Evolutionary conservation across 2,797 vertebrate genomes (phyloP).

Genomic region (Apogon talboti): DNA sequence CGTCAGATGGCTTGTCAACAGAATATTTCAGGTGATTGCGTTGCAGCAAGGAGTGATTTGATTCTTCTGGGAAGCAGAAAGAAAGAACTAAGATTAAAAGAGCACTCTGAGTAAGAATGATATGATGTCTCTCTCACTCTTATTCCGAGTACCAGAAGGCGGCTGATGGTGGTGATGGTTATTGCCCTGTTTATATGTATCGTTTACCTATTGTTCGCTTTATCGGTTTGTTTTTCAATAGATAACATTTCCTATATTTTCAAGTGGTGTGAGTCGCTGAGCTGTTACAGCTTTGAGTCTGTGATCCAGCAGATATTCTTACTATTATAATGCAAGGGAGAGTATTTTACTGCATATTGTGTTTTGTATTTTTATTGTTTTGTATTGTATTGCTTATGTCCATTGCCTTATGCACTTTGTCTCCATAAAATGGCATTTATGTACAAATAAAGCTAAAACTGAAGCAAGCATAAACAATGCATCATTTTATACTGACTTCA

Average conservation of each 20-base stretch:
- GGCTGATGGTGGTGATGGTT: constrained; percentile 6
- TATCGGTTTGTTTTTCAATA: constrained; percentile 25
- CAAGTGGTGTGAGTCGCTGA: constrained; percentile 1
- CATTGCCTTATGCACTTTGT: constrained; percentile 16
- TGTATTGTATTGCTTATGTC: constrained; percentile 16
- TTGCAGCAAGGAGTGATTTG: constrained; percentile 19
- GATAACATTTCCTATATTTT: constrained; percentile 6
- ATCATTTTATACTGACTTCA: constrained; percentile 22
- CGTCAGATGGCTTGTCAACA: too few species aligned
- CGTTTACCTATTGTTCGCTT: constrained; percentile 15
- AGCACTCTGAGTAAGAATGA: not conserved
- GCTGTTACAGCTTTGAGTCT: constrained; percentile 28
- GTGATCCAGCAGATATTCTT: constrained; percentile 4
- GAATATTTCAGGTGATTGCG: constrained; percentile 19
- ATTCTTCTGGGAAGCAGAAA: constrained; percentile 10
- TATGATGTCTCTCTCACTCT: not conserved
- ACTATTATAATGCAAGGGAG: constrained; percentile 4
- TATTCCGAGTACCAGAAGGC: constrained; percentile 6
- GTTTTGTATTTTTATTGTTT: constrained; percentile 31
- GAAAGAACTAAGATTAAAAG: not conserved
- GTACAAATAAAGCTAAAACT: constrained; percentile 26
- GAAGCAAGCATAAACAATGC: constrained; percentile 29
- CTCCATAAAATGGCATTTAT: constrained; percentile 15
- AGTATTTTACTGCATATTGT: constrained; percentile 35
- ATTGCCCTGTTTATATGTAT: constrained; percentile 11